Base-by-base conservation (phyloP, 2,113 vertebrate genomes). In the Pomatorhinus ruficollis region DNA sequence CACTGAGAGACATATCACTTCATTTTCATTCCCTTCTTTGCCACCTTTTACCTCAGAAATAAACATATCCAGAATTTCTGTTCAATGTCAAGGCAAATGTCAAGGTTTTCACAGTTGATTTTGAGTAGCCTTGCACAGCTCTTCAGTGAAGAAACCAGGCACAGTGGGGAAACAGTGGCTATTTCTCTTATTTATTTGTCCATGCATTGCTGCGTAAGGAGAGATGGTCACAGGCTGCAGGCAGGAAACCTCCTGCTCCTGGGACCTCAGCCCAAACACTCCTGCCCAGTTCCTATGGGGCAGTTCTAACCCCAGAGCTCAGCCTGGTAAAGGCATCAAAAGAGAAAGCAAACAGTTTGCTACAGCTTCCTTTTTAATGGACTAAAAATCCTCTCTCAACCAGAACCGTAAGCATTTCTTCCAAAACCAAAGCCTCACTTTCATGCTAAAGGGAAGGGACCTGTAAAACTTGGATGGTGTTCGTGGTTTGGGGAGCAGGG, bases 261-360 rank as follows among this genome's bases (percentile, higher is more conserved):
- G 82, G 76, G 56, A 57, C 33, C 42, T 81, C 68, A 80, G 71
- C 71, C 63, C 85, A 94, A 27, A 40, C 59, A 35, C 40, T 61
- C 30, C 83, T 79, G 37, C 74, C 49, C 53, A 8, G 13, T 30
- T 83, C 57, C 70, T 37, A 19, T 40, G 63, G 79, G 86, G 17
- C n/a, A 76, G 17, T 27, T 84, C 71, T 66, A 42, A n/a, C 59
- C 54, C 54, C 33, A 28, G 35, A 65, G 40, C 47, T 88, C 45
- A 15, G 47, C n/a, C 95, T 88, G 68, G 42, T 42, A 74, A 93
- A 96, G 71, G 6, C 16, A 90, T 95, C 66, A 85, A 35, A 77
- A 44, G 30, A 47, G 50, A 81, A 66, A 69, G 68, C 71, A 65
- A 89, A 87, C 59, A 66, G 27, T 47, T 86, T 4, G 4, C 52